Evolutionary conservation across 2,113 vertebrate species (phyloP), one percentile per base, ranked within the genome.

Genomic region (Sorex fumeus): DNA sequence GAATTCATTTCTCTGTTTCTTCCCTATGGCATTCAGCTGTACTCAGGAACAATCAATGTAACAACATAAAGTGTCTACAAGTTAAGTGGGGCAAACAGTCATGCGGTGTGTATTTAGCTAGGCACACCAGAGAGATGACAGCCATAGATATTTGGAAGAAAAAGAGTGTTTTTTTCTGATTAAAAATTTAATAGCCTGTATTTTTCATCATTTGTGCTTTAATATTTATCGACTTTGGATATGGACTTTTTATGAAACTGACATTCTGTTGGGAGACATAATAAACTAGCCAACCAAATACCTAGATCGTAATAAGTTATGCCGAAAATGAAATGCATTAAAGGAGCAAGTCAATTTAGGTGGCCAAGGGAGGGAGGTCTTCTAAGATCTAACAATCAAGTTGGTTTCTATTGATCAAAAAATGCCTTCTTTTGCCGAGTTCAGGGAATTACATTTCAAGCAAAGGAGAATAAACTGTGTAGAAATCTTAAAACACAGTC

Each of bases 231-330:
- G 21, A 81, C 5, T 16, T 27, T 91, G 28, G 36, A 21, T 87
- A 21, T 74, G n/a, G 28, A 45, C 69, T 87, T 93, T 4, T 70
- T 79, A 40, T 72, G 78, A 84, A 81, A 83, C 45, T 90, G 71
- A 77, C 27, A 62, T 84, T 71, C 43, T 91, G 50, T 4, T 77
- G 23, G 27, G 60, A 78, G 45, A 57, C 32, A 84, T 27, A 72
- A 25, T 88, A 69, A 79, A 64, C 1, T 53, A 69, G 60, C 60
- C 70, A 93, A 69, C 45, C 21, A 28, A 80, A 75, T 86, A 66
- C 45, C 28, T 45, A 84, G 25, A 43, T 76, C 71, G 60, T 77
- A 28, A 23, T 66, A 79, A 83, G 27, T 57, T 75, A 21, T 62
- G 19, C 40, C 13, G 64, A 85, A 47, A 88, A 88, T 47, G 85